A percentile compares a stretch with the other conserved stretches of the same genome.
Evolutionary conservation across 2,797 vertebrate species (phyloP).

Genomic region (Protonibea diacanthus): DNA sequence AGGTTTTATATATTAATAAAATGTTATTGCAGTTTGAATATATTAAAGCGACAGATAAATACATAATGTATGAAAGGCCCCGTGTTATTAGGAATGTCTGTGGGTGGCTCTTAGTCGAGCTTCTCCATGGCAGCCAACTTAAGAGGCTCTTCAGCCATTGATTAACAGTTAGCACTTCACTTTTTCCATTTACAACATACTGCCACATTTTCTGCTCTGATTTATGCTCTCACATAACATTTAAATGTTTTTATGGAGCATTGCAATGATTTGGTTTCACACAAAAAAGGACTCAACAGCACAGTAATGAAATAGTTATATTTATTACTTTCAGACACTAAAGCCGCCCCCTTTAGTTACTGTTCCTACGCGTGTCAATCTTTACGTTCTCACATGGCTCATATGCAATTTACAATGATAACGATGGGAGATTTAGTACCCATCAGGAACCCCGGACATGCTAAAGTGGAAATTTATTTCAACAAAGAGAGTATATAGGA

Average conservation of each 20-base stretch:
- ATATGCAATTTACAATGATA: not conserved
- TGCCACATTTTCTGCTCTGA: not conserved
- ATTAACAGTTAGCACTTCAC: not conserved
- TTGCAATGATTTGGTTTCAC: not conserved
- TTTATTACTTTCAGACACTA: not conserved
- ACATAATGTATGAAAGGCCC: not conserved
- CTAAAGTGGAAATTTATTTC: not conserved
- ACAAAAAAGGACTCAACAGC: not conserved
- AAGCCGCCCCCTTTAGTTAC: not conserved
- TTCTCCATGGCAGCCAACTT: not conserved
- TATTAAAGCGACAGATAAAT: not conserved
- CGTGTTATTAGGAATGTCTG: not conserved
- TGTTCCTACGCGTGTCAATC: too few relatives aligned
- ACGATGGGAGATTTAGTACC: not conserved
- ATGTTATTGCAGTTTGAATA: too few relatives aligned
- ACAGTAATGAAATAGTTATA: not conserved
- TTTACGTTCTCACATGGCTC: not conserved
- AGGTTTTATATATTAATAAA: not conserved
- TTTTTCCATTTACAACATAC: not conserved
- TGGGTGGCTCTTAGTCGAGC: not conserved
- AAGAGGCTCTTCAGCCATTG: not conserved
- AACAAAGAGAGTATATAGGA: not conserved
- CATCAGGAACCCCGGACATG: not conserved
- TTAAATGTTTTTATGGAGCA: not conserved
- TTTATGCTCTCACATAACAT: not conserved